Base-by-base conservation (phyloP, 2,797 vertebrate genomes). In the Bradypus variegatus region DNA sequence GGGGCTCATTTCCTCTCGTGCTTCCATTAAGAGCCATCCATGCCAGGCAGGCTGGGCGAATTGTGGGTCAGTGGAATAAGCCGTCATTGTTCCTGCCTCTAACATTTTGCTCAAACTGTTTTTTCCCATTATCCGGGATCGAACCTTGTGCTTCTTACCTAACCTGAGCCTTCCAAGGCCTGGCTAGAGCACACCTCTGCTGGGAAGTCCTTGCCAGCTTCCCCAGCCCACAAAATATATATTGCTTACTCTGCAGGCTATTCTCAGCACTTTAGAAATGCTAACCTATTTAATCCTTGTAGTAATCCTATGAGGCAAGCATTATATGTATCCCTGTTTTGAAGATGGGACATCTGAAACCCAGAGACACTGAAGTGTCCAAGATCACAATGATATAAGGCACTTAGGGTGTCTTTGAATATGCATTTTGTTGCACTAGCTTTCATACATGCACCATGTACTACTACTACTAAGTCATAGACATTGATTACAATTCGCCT, bases 121-220 rank as follows among this genome's bases (percentile, higher is more conserved):
- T 25, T 53, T 21, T 76, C 29, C 21, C 76, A 19, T 69, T 73
- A 12, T 38, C 62, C 25, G 23, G 45, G 9, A 69, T 5, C 2
- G 15, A 3, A 55, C 23, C 36, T 62, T 2, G 3, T 50, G 27
- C 55, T 72, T 64, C 33, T 41, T 19, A 25, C 75, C 53, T 58
- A 23, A 25, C 88, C 76, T 80, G 29, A 19, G 36, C 58, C 73
- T 64, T 89, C 19, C 18, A 16, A 55, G 55, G 55, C 55, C 58
- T 23, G 21, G 21, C 58, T 70, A 48, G 33, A 16, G 18, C 69
- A 53, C 67, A 78, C 77, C 75, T 85, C 41, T 79, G 86, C 79
- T 79, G 31, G 58, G 93, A 93, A 88, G 82, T 60, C 70, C 10
- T 6, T 38, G 64, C 58, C 86, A 82, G 79, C 64, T 69, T 88